Evolutionary conservation across 2,797 vertebrate genomes (phyloP), one percentile per base, ranked within the genome.

Genomic region (Hylomyscus alleni): DNA sequence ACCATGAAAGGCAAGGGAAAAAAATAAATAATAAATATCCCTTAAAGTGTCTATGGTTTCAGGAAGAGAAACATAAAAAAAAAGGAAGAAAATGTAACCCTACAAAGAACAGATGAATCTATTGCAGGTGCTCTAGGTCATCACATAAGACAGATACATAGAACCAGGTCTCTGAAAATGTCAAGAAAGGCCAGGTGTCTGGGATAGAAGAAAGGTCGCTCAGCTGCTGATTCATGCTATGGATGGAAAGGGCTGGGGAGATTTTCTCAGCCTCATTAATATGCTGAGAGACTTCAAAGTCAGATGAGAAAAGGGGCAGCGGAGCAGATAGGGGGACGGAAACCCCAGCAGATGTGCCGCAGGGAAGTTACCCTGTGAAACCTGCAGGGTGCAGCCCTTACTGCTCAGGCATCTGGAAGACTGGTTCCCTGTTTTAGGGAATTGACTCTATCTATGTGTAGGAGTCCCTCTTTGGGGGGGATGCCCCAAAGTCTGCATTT

Each of bases 321-420:
- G 58, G 93, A 95, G 91, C 97, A 95, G 92, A 95, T 90, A 80
- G 95, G 97, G 94, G 97, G 95, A 97, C 94, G 93, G 62, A 37
- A 94, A 52, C 96, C 58, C 0, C 47, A 86, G 65, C 98, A 99
- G 98, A 98, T 98, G 97, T 96, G 90, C 26, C 12, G 80, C 97
- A 96, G 98, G 98, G 98, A 98, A 98, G 97, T 98, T 77, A 96
- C 90, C 52, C 56, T 98, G 87, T 97, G 82, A 97, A 97, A 98
- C 73, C 72, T 97, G 95, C 93, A 73, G 37, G 97, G 3, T 83
- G 83, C 94, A 89, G 72, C 89, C 78, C 67, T 92, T 37, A 94
- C 97, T 2, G 52, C 87, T 88, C 97, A 97, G 94, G 84, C 97
- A 98, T 98, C 90, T 98, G 97, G 97, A 96, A 89, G 94, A 96